These are phyloP conservation scores for Ceryle rudis DNA, from an alignment of 2,797 vertebrate genomes.

Conservation along the genomic window DNA sequence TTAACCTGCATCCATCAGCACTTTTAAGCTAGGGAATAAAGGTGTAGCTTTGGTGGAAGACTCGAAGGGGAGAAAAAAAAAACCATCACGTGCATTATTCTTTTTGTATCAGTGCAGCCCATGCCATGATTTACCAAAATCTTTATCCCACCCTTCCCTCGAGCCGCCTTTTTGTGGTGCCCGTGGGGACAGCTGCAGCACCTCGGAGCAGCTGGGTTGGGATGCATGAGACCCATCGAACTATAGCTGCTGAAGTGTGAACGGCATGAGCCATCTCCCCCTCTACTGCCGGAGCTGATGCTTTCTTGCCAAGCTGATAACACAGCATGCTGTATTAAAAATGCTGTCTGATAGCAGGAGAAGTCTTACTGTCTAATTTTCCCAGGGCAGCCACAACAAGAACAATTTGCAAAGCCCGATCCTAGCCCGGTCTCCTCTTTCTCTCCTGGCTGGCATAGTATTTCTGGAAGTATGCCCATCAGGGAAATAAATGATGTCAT, in stretches of 20 bases:
- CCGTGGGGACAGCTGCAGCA: neutral
- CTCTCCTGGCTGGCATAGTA: neutral
- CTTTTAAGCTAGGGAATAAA: neutral
- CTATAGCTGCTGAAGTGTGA: neutral
- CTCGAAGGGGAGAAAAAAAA: neutral
- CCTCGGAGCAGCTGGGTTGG: neutral
- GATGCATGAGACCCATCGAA: neutral
- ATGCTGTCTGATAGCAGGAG: neutral
- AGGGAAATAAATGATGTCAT: neutral
- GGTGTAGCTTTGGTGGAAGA: neutral
- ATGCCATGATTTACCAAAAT: neutral
- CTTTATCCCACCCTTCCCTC: neutral
- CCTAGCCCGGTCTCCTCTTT: neutral
- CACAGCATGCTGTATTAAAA: neutral
- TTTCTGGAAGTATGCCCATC: conserved; percentile 9
- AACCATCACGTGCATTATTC: neutral
- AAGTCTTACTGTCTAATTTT: neutral
- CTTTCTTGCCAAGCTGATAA: conserved; percentile 16
- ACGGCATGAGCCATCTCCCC: neutral
- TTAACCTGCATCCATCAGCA: neutral
- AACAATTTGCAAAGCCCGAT: neutral
- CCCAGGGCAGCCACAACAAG: neutral
- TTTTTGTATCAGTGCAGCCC: neutral
- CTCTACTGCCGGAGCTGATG: neutral
- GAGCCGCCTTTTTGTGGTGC: neutral